A percentile compares a stretch with the other conserved stretches of the same genome.
phyloP scores from a whole-genome alignment of 1,140 invertebrate species.

The Hetaerina americana region DNA sequence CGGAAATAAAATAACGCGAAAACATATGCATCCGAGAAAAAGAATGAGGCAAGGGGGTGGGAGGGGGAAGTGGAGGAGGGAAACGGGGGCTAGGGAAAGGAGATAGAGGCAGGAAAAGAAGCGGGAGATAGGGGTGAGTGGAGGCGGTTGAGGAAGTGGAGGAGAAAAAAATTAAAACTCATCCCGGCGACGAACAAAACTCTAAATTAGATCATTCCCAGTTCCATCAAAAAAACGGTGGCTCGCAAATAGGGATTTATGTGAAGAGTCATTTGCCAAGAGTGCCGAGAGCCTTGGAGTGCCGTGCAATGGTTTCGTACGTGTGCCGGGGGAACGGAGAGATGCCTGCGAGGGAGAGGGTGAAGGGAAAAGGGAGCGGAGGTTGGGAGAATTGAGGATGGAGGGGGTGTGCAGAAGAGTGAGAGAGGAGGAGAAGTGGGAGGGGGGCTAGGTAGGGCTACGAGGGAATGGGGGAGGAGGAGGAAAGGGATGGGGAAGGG shows the following conservation, averaged over 20 bases:
- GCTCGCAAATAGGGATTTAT: not conserved
- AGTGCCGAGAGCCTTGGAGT: not conserved
- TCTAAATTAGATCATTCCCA: not conserved
- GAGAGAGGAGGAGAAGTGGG: too few relatives aligned
- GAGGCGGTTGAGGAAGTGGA: too few relatives aligned
- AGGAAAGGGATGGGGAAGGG: not conserved
- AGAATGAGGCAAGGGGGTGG: not conserved
- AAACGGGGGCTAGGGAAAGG: not conserved
- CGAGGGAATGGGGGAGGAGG: too few relatives aligned
- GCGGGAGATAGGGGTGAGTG: not conserved
- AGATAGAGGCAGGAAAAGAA: not conserved
- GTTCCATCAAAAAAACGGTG: not conserved
- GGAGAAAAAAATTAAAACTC: too few relatives aligned
- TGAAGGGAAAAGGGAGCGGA: too few relatives aligned
- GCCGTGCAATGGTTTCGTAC: not conserved
- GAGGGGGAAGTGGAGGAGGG: not conserved
- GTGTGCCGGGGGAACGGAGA: not conserved
- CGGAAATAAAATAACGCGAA: too few relatives aligned
- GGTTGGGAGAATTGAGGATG: too few relatives aligned
- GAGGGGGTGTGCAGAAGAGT: too few relatives aligned
- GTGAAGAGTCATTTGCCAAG: not conserved
- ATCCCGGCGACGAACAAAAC: too few relatives aligned
- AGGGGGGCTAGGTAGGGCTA: too few relatives aligned
- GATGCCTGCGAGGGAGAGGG: too few relatives aligned
- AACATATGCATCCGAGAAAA: too few relatives aligned